These are phyloP conservation scores for Montipora cactus DNA, from an alignment of 64 coral and sea anemone species.

Conservation along the genomic window DNA sequence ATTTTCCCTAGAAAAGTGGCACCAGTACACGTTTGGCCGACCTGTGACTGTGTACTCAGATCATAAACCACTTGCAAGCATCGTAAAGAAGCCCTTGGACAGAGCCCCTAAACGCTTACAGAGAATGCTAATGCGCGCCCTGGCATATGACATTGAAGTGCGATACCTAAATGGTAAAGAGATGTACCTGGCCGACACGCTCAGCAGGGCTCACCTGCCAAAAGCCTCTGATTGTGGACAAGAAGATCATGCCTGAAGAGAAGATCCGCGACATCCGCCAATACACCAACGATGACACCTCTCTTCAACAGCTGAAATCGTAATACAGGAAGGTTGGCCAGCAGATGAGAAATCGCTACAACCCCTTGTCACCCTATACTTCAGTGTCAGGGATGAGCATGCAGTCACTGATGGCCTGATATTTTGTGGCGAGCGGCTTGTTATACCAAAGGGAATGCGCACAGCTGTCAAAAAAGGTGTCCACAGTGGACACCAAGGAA, in stretches of 20 bases:
- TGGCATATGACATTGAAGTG: not conserved
- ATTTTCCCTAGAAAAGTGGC: conserved; percentile 4
- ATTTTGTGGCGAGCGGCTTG: not conserved
- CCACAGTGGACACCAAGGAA: not conserved
- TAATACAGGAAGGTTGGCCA: not conserved
- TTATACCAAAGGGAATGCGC: not conserved
- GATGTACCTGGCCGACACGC: not conserved
- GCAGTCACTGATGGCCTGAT: not conserved
- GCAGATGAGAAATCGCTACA: not conserved
- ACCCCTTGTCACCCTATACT: not conserved
- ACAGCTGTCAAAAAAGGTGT: not conserved
- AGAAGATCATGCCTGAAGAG: not conserved
- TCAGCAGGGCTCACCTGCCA: not conserved
- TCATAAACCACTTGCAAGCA: not conserved
- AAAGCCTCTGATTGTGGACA: not conserved
- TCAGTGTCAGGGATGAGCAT: not conserved
- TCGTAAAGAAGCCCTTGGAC: not conserved
- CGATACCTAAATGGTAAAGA: not conserved
- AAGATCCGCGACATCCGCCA: not conserved
- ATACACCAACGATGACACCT: not conserved
- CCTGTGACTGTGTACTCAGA: not conserved
- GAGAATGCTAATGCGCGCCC: not conserved
- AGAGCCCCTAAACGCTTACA: not conserved
- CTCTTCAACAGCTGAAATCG: not conserved
- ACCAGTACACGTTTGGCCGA: conserved; percentile 12